Conservation (phyloP, 2,113 vertebrate species). For the Motacilla alba region DNA sequence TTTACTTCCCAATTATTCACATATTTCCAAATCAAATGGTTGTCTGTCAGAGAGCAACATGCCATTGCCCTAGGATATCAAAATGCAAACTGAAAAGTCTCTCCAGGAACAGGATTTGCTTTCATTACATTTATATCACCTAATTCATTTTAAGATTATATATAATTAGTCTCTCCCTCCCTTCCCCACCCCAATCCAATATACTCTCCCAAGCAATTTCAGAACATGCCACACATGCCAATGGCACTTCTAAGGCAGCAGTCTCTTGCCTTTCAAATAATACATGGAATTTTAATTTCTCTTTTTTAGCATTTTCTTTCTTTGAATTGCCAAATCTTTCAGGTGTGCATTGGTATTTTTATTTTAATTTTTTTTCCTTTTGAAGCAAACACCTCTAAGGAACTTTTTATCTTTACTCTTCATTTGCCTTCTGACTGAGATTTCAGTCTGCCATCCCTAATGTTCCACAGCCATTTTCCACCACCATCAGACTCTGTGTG, state of each 20-base stretch:
- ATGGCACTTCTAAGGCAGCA: not conserved
- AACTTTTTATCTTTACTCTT: not conserved
- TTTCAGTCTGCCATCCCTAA: not conserved
- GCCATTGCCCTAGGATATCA: conserved; percentile 56
- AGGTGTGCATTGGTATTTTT: not conserved
- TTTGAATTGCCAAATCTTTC: not conserved
- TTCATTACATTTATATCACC: conserved; percentile 65
- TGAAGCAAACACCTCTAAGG: not conserved
- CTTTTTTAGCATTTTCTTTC: not conserved
- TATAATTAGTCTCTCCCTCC: conserved; percentile 51
- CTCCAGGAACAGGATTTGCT: conserved; percentile 56
- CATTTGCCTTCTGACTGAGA: not conserved
- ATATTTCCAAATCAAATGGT: conserved; percentile 53
- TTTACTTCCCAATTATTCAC: conserved; percentile 61
- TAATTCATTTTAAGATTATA: conserved; percentile 64
- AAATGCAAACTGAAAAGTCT: conserved; percentile 59
- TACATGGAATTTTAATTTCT: not conserved
- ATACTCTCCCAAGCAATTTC: conserved; percentile 48
- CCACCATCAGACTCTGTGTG: not conserved
- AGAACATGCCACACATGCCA: conserved; percentile 15
- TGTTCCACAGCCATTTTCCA: not conserved
- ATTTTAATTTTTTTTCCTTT: not conserved
- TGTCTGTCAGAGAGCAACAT: conserved; percentile 57
- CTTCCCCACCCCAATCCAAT: conserved; percentile 8
- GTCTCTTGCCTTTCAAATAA: not conserved